A percentile compares a stretch with the other conserved stretches of the same genome.
Evolutionary conservation across 2,888 invertebrate genomes (phyloP).

Genomic region (Magallana nippona): DNA sequence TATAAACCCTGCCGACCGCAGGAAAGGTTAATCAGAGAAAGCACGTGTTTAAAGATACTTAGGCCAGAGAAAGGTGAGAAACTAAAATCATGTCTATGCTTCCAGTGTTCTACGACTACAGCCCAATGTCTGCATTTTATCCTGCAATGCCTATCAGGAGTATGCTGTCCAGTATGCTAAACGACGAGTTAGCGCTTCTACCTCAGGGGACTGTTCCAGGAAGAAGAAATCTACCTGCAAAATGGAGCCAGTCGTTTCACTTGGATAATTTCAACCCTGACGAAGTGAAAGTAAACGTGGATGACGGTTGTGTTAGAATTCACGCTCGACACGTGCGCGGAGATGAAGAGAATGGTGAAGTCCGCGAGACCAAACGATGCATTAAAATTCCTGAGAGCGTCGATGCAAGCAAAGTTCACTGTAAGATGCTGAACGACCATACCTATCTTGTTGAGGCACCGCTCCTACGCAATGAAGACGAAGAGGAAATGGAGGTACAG

Average conservation of each 20-base stretch:
- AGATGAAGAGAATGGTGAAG: slow-evolving; percentile 18
- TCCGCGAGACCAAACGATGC: not conserved
- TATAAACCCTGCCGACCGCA: not conserved
- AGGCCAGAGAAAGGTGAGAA: not conserved
- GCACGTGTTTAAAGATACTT: not conserved
- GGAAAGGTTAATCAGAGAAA: not conserved
- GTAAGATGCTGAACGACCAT: slow-evolving; percentile 10
- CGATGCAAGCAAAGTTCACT: not conserved
- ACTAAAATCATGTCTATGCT: not conserved
- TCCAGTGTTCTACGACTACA: slow-evolving; percentile 2
- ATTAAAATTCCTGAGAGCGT: slow-evolving; percentile 11
- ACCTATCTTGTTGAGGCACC: slow-evolving; percentile 18
- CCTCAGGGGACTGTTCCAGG: not conserved
- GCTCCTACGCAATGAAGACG: not conserved
- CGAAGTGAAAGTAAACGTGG: slow-evolving; percentile 30
- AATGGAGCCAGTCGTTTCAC: slow-evolving; percentile 11
- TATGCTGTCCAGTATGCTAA: not conserved
- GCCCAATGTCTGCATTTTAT: not conserved
- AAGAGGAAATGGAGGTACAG: slow-evolving; percentile 2
- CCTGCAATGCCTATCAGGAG: not conserved
- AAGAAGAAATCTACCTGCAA: slow-evolving; percentile 9
- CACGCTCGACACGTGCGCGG: slow-evolving; percentile 12
- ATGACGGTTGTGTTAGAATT: not conserved
- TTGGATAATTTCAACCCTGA: slow-evolving; percentile 10
- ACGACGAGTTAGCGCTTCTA: not conserved